Conservation (phyloP, 2,113 vertebrate species). For the Psephotus haematonotus region DNA sequence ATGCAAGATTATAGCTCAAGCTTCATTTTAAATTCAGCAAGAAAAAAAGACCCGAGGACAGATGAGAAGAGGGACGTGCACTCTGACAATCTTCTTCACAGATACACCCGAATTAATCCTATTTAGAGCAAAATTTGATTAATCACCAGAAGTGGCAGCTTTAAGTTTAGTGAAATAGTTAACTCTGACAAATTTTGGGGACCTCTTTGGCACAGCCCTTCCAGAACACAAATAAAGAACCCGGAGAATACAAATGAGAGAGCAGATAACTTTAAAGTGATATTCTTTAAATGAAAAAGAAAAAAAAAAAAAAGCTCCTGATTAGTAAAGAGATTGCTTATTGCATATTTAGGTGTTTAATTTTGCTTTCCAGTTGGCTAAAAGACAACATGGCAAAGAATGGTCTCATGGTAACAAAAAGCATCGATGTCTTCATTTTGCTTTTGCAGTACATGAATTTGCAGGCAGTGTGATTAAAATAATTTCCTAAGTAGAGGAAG, state of each 20-base stretch:
- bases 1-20: slow-evolving; percentile 77
- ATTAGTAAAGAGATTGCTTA: not conserved
- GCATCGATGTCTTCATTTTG: not conserved
- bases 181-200: slow-evolving; percentile 61
- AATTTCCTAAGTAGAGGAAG: not conserved
- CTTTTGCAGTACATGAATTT: not conserved
- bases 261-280: not conserved
- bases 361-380: not conserved
- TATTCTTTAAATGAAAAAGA: not conserved
- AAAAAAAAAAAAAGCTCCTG: not conserved
- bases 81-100: slow-evolving; percentile 73
- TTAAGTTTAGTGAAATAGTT: slow-evolving; percentile 69
- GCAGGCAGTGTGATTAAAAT: not conserved
- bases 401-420: not conserved
- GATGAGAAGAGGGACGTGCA: slow-evolving; percentile 67
- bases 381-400: not conserved
- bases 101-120: slow-evolving; percentile 78
- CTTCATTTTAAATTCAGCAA: slow-evolving; percentile 81
- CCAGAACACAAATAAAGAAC: slow-evolving; percentile 29
- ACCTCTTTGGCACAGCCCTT: not conserved
- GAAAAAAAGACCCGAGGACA: slow-evolving; percentile 70
- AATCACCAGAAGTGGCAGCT: slow-evolving; percentile 70
- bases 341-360: slow-evolving; percentile 20
- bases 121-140: slow-evolving; percentile 79
- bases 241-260: not conserved